phyloP scores from a whole-genome alignment of 2,113 vertebrate species.

The Rhea americana region DNA sequence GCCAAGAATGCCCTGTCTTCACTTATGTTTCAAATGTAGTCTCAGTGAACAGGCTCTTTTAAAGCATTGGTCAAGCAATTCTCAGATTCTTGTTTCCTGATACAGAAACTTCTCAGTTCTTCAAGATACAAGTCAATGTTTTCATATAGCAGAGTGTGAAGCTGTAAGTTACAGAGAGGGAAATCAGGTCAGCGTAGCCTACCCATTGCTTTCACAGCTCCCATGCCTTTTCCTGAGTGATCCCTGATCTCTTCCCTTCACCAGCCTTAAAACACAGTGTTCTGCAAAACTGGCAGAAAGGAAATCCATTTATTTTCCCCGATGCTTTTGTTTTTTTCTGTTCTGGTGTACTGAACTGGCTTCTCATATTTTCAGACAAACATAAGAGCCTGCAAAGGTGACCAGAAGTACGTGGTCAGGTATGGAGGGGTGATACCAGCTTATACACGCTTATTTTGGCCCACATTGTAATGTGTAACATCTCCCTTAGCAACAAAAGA shows the following conservation, averaged over 20 bases:
- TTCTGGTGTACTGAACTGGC: neutral
- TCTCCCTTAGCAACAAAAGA: neutral
- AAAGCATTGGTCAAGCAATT: neutral
- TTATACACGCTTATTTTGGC: neutral
- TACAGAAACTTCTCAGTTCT: neutral
- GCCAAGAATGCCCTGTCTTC: neutral
- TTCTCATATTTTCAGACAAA: neutral
- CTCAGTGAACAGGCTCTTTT: accelerated
- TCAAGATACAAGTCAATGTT: neutral
- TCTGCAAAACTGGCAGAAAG: neutral
- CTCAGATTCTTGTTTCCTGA: conserved; percentile 19
- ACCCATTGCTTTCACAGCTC: neutral
- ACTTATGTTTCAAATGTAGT: accelerated
- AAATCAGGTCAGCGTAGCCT: neutral
- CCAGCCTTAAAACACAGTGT: accelerated
- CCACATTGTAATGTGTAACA: neutral
- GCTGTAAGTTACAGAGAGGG: neutral
- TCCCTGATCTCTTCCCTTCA: neutral
- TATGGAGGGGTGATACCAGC: accelerated
- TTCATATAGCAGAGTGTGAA: conserved; percentile 10
- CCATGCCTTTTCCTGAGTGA: neutral
- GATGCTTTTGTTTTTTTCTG: accelerated
- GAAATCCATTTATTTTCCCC: neutral
- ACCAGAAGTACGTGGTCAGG: accelerated
- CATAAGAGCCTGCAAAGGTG: neutral